Conservation (phyloP, 2,888 invertebrate species). For the Watsonalla binaria region DNA sequence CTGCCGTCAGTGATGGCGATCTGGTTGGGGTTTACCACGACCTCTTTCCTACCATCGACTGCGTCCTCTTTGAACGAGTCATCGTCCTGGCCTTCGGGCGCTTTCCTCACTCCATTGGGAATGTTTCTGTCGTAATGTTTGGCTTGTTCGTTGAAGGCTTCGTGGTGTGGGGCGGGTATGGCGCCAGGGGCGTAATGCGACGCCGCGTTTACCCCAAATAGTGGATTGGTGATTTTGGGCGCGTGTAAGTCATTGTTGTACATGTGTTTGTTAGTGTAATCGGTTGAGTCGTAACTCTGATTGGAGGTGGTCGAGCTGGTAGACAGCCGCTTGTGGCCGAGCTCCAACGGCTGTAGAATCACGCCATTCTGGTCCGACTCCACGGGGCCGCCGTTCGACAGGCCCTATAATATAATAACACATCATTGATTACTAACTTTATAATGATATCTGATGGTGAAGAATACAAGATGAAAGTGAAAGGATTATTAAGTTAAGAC, state of each 20-base stretch:
- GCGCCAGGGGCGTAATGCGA: slow-evolving; percentile 66
- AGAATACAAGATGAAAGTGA: too few relatives aligned
- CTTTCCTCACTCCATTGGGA: slow-evolving; percentile 80
- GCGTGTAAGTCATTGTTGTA: slow-evolving; percentile 23
- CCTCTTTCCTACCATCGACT: slow-evolving; percentile 78
- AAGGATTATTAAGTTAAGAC: too few relatives aligned
- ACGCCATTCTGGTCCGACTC: slow-evolving; percentile 71
- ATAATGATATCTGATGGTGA: too few relatives aligned
- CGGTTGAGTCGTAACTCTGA: slow-evolving; percentile 68
- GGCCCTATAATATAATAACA: slow-evolving; percentile 53
- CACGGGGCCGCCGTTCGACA: slow-evolving; percentile 57
- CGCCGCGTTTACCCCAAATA: slow-evolving; percentile 72
- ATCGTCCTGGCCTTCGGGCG: slow-evolving; percentile 91
- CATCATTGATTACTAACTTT: neutral
- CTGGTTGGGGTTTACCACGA: slow-evolving; percentile 65
- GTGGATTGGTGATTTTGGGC: slow-evolving; percentile 62
- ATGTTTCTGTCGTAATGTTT: slow-evolving; percentile 55
- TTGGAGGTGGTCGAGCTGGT: slow-evolving; percentile 68
- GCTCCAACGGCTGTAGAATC: slow-evolving; percentile 51
- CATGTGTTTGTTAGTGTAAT: slow-evolving; percentile 61
- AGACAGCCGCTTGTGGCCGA: slow-evolving; percentile 64
- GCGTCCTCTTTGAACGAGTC: slow-evolving; percentile 82
- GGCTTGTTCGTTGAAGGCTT: slow-evolving; percentile 37
- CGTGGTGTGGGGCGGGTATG: slow-evolving; percentile 26
- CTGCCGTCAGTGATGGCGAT: slow-evolving; percentile 73